Percentiles rank a stretch among this genome's conserved stretches.
phyloP scores from a whole-genome alignment of 2,797 vertebrate species.

The Schizopygopsis pylzovi region DNA sequence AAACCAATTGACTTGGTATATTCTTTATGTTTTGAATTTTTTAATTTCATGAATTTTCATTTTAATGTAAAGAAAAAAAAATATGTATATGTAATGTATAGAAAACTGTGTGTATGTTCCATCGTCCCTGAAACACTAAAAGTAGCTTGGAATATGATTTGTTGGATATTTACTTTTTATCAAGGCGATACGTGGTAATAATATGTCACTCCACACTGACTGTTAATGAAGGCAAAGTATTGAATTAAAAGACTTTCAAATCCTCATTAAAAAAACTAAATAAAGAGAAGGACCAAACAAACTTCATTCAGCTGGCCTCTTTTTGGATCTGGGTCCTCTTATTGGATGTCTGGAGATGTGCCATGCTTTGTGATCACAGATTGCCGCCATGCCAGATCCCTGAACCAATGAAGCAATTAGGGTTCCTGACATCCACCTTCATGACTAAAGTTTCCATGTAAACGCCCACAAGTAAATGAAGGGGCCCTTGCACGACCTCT shows the following conservation, averaged over 20 bases:
- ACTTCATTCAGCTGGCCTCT: slow-evolving; percentile 15
- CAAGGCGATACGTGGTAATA: not conserved
- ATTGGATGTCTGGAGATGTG: slow-evolving; percentile 53
- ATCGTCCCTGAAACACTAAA: not conserved
- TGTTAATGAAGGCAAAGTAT: not conserved
- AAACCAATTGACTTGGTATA: not conserved
- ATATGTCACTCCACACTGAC: not conserved
- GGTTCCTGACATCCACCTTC: slow-evolving; percentile 58
- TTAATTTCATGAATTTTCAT: too few species aligned
- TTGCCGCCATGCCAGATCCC: slow-evolving; percentile 49
- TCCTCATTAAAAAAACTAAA: not conserved
- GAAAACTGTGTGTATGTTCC: not conserved
- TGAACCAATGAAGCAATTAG: slow-evolving; percentile 59
- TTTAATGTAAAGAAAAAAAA: not conserved
- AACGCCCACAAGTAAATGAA: slow-evolving; percentile 52
- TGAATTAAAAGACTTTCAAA: not conserved
- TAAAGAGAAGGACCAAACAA: slow-evolving; percentile 23
- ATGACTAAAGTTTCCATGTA: slow-evolving; percentile 58
- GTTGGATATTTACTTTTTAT: not conserved
- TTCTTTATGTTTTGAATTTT: not conserved
- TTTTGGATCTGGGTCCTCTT: slow-evolving; percentile 46
- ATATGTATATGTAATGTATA: not conserved
- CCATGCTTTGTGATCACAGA: slow-evolving; percentile 59
- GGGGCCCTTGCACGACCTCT: slow-evolving; percentile 52
- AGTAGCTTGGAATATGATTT: not conserved